These are phyloP conservation scores for Nebria ingens DNA, from an alignment of 1,140 invertebrate genomes.

Conservation along the genomic window DNA sequence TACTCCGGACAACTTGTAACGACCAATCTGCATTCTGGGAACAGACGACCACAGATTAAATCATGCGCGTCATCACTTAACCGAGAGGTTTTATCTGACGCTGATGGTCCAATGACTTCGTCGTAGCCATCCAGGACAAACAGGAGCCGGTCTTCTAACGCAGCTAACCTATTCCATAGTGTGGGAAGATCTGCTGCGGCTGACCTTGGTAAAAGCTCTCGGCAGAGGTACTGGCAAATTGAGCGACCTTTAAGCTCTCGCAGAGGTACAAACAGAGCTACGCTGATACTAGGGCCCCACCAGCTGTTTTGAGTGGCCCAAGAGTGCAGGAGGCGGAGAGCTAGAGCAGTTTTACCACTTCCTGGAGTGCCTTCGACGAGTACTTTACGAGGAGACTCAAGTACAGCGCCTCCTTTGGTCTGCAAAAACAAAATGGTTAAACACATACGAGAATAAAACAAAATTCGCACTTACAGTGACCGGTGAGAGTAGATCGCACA, in stretches of 20 bases:
- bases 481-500: neutral
- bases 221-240: conserved; percentile 36
- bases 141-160: conserved; percentile 40
- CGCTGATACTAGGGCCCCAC: conserved; percentile 27
- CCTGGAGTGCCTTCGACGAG: conserved; percentile 42
- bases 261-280: conserved; percentile 42
- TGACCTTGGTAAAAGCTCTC: conserved; percentile 38
- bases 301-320: conserved; percentile 41
- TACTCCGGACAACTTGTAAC: conserved; percentile 36
- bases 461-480: conserved; percentile 1
- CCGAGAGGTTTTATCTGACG: conserved; percentile 22
- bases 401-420: conserved; percentile 36
- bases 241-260: conserved; percentile 37
- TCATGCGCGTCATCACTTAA: conserved; percentile 34
- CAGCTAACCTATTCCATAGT: conserved; percentile 35
- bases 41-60: conserved; percentile 41
- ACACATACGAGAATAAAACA: neutral
- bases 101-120: conserved; percentile 31
- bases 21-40: conserved; percentile 42
- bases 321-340: conserved; percentile 40
- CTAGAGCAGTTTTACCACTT: conserved; percentile 41
- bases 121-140: conserved; percentile 47
- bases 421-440: conserved; percentile 19
- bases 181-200: conserved; percentile 23
- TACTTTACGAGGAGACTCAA: conserved; percentile 37